Evolutionary conservation across 35 echinoderm and acorn worm genomes (phyloP).

Genomic region (Amphiura filiformis): DNA sequence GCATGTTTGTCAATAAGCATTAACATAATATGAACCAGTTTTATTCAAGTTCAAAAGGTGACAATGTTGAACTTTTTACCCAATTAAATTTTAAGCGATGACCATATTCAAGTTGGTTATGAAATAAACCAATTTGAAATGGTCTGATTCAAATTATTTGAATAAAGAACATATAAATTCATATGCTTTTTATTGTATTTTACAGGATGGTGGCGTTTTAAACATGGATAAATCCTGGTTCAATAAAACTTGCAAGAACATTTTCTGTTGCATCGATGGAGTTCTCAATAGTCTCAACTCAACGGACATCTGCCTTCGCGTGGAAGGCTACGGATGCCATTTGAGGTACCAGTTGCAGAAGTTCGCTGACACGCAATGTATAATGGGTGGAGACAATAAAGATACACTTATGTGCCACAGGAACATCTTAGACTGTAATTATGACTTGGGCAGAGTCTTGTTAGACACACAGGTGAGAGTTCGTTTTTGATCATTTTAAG

Average conservation of each 20-base stretch:
- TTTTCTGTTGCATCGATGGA: slow-evolving; percentile 4
- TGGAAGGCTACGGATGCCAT: slow-evolving; percentile 18
- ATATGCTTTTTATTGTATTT: too few species aligned
- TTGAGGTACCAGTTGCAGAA: slow-evolving; percentile 14
- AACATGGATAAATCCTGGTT: not conserved
- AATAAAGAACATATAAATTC: too few species aligned
- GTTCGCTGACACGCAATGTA: not conserved
- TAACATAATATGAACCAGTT: too few species aligned
- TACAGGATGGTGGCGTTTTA: not conserved
- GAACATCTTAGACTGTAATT: not conserved
- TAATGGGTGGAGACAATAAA: not conserved
- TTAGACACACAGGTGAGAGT: not conserved
- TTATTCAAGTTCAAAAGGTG: too few species aligned
- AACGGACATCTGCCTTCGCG: slow-evolving; percentile 16
- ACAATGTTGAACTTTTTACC: too few species aligned
- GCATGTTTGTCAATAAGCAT: too few species aligned
- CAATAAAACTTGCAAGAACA: slow-evolving; percentile 22
- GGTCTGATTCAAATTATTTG: too few species aligned
- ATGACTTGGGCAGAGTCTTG: not conserved
- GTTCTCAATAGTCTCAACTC: not conserved
- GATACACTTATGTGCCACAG: not conserved
- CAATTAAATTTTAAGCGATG: too few species aligned
- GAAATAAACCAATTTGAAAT: too few species aligned
- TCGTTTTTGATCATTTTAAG: not conserved
- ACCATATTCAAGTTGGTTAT: too few species aligned